Conservation (phyloP, 2,888 invertebrate species). For the Hypena proboscidalis region DNA sequence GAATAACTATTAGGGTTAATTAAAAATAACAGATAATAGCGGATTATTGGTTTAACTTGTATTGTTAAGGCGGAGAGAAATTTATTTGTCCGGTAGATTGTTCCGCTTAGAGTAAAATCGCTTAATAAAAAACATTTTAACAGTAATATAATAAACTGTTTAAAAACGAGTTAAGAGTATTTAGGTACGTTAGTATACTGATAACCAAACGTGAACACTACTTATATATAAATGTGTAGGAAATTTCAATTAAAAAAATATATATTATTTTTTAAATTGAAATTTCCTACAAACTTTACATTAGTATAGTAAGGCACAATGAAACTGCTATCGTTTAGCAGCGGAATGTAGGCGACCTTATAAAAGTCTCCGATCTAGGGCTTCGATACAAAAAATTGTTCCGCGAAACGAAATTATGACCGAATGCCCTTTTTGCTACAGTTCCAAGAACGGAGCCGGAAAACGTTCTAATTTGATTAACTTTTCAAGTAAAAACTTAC, state of each 20-base stretch:
- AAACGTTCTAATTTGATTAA: constrained; percentile 1
- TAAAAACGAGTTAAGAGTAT: too few species aligned
- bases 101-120: too few species aligned
- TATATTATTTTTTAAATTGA: too few species aligned
- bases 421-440: constrained; percentile 7
- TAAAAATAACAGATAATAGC: constrained; percentile 22
- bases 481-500: not conserved
- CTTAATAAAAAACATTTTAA: too few species aligned
- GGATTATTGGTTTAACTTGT: not conserved
- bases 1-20: constrained; percentile 23
- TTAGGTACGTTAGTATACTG: too few species aligned
- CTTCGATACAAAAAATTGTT: constrained; percentile 20
- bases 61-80: too few species aligned
- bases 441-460: constrained; percentile 7
- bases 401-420: constrained; percentile 13
- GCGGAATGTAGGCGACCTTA: constrained; percentile 31
- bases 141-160: too few species aligned
- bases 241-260: too few species aligned
- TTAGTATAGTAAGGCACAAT: constrained; percentile 25
- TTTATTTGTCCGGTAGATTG: too few species aligned
- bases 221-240: too few species aligned
- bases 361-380: constrained; percentile 29
- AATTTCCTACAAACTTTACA: too few species aligned
- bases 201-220: too few species aligned
- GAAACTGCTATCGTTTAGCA: constrained; percentile 25